Evolutionary conservation across 2,113 vertebrate species (phyloP).

Genomic region (Petromus typicus): DNA sequence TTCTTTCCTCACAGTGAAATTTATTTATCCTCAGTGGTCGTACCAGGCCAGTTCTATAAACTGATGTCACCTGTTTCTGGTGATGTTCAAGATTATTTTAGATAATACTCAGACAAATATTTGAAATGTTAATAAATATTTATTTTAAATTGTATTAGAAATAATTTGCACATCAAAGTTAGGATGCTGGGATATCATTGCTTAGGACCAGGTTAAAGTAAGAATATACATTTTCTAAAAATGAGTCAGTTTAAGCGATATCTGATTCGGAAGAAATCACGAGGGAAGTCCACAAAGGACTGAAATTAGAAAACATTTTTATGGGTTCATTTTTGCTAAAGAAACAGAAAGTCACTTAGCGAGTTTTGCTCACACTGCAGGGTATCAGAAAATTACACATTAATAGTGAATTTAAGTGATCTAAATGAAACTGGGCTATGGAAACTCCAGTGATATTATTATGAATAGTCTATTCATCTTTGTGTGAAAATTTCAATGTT

Average conservation of each 20-base stretch:
- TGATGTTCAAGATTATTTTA: neutral
- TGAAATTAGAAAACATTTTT: neutral
- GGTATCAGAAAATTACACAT: neutral
- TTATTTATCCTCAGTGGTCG: neutral
- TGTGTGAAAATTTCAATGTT: neutral
- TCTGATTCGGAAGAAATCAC: neutral
- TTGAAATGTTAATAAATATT: conserved; percentile 3
- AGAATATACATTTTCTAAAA: conserved; percentile 33
- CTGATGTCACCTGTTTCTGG: neutral
- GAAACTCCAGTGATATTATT: neutral
- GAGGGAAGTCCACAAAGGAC: neutral
- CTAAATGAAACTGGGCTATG: neutral
- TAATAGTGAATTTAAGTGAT: neutral
- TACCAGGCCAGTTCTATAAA: neutral
- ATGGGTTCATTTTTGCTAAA: conserved; percentile 41
- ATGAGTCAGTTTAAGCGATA: neutral
- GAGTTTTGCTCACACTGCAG: neutral
- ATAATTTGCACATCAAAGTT: neutral
- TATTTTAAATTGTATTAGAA: conserved; percentile 30
- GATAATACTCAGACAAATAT: neutral
- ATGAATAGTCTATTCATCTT: neutral
- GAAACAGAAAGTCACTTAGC: conserved; percentile 17
- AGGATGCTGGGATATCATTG: neutral
- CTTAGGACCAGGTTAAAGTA: neutral
- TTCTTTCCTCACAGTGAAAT: neutral